phyloP scores from a whole-genome alignment of 2,888 invertebrate species.

The Amiota minor region DNA sequence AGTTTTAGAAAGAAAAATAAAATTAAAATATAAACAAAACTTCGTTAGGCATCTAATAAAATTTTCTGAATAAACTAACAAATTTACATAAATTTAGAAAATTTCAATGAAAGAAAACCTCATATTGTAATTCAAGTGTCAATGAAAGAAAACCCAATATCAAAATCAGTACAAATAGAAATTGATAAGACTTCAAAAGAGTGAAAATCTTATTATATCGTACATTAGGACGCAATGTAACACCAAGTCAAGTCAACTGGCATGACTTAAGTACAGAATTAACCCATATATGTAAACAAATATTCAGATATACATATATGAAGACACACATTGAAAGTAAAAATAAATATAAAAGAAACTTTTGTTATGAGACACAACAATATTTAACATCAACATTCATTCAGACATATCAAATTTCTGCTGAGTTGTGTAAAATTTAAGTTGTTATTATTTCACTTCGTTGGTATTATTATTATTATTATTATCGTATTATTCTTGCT shows the following conservation, averaged over 20 bases:
- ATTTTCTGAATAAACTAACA: neutral
- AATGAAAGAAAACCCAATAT: neutral
- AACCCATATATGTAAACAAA: neutral
- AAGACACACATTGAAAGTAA: no score
- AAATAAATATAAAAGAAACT: no score
- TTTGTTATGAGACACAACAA: no score
- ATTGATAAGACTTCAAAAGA: slow-evolving; percentile 8
- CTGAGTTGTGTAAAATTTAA: neutral
- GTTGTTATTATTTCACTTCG: neutral
- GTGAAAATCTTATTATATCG: neutral
- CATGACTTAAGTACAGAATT: neutral
- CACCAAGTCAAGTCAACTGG: neutral
- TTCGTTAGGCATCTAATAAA: neutral
- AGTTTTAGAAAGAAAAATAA: slow-evolving; percentile 8
- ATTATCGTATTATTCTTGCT: neutral
- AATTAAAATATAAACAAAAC: slow-evolving; percentile 4
- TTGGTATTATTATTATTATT: neutral
- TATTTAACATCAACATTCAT: neutral
- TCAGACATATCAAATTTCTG: slow-evolving; percentile 10
- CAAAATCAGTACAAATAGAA: neutral
- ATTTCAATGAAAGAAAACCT: neutral
- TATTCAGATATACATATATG: neutral
- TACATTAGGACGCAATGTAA: slow-evolving; percentile 11
- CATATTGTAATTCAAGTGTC: neutral
- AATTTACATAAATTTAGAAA: slow-evolving; percentile 22